Evolutionary conservation across 2,113 vertebrate genomes (phyloP).

Genomic region (Dolichotis patagonum): DNA sequence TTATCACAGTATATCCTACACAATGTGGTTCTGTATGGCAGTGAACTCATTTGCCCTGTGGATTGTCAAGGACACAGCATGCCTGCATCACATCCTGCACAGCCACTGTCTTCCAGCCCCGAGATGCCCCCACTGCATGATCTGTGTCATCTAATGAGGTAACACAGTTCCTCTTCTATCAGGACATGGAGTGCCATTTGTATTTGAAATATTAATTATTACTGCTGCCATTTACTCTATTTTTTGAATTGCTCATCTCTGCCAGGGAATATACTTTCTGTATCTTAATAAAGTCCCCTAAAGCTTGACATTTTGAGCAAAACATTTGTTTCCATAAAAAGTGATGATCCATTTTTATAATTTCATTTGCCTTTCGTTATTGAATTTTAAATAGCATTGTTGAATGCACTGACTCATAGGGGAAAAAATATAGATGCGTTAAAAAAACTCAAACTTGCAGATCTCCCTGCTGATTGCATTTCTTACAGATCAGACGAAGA

Average conservation of each 20-base stretch:
- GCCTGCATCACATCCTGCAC: background rate
- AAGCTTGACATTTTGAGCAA: constrained; percentile 73
- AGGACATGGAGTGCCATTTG: background rate
- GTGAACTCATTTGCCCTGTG: background rate
- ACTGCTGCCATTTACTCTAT: background rate
- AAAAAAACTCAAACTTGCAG: constrained; percentile 16
- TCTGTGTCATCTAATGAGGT: background rate
- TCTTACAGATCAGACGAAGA: constrained; percentile 18
- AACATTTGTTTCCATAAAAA: constrained; percentile 61
- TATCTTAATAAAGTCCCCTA: constrained; percentile 51
- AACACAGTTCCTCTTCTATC: background rate
- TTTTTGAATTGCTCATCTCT: constrained; percentile 38
- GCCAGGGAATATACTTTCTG: constrained; percentile 44
- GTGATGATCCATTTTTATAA: constrained; percentile 62
- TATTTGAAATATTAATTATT: constrained; percentile 16
- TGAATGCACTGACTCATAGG: constrained; percentile 39
- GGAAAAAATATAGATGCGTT: background rate
- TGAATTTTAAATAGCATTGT: constrained; percentile 67
- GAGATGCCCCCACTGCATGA: background rate
- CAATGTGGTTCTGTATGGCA: background rate
- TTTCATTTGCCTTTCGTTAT: constrained; percentile 72
- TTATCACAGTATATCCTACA: background rate
- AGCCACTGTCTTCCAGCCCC: background rate
- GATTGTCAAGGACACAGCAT: background rate
- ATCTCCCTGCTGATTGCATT: constrained; percentile 35